phyloP scores from a whole-genome alignment of 2,888 invertebrate species.

The Ferrisia virgata region DNA sequence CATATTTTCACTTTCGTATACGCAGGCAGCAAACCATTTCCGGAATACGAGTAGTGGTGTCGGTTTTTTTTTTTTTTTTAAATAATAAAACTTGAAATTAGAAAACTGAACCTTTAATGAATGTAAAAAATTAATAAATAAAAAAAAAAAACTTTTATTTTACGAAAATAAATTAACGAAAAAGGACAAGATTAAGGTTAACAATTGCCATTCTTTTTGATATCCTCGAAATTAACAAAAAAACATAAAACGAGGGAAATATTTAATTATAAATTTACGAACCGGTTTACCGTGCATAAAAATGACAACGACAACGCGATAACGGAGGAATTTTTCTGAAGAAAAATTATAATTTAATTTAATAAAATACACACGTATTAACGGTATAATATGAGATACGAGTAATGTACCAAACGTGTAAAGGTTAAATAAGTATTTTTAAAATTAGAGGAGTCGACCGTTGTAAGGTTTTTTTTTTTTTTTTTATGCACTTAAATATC shows the following conservation, averaged over 20 bases:
- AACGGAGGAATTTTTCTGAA: neutral
- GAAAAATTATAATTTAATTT: neutral
- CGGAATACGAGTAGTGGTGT: too few relatives aligned
- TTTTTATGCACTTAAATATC: too few relatives aligned
- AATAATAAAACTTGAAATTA: too few relatives aligned
- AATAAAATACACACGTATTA: neutral
- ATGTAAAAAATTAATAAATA: neutral
- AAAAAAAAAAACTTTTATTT: too few relatives aligned
- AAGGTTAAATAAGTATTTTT: neutral
- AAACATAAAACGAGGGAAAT: neutral
- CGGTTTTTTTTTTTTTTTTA: too few relatives aligned
- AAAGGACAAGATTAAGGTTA: neutral
- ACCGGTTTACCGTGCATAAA: constrained; percentile 6
- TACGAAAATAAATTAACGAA: neutral
- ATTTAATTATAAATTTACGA: constrained; percentile 21
- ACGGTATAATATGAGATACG: neutral
- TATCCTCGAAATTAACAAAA: neutral
- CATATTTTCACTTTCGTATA: too few relatives aligned
- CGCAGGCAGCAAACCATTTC: too few relatives aligned
- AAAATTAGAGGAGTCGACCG: neutral
- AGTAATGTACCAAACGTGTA: too few relatives aligned
- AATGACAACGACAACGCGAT: neutral
- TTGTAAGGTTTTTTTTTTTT: too few relatives aligned
- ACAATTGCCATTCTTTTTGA: neutral
- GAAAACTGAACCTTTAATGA: neutral